phyloP scores from a whole-genome alignment of 2,797 vertebrate species.

The Benthosema pterotum region DNA sequence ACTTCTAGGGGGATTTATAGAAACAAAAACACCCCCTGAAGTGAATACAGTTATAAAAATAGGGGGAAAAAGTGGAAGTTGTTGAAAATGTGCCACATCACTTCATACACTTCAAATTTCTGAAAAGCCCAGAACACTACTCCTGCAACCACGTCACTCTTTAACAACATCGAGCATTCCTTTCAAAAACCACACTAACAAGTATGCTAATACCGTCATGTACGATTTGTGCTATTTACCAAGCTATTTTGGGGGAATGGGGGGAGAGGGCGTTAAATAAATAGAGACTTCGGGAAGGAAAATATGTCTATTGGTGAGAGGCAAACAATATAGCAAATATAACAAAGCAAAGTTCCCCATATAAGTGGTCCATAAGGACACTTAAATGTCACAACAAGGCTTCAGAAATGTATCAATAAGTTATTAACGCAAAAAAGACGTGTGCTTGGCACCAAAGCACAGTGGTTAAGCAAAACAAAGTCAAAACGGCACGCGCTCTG shows the following conservation, averaged over 20 bases:
- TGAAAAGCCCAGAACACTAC: slow-evolving; percentile 33
- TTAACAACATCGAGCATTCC: slow-evolving; percentile 47
- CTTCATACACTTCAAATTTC: slow-evolving; percentile 19
- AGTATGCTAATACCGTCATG: slow-evolving; percentile 56
- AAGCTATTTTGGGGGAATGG: slow-evolving; percentile 54
- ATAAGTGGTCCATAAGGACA: slow-evolving; percentile 36
- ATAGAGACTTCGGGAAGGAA: slow-evolving; percentile 64
- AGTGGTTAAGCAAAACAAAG: slow-evolving; percentile 58
- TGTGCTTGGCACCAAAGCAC: slow-evolving; percentile 68
- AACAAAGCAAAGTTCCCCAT: slow-evolving; percentile 62
- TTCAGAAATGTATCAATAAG: slow-evolving; percentile 76
- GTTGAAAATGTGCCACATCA: slow-evolving; percentile 18
- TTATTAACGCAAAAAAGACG: slow-evolving; percentile 73
- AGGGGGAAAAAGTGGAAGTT: slow-evolving; percentile 17
- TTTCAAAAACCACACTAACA: slow-evolving; percentile 53
- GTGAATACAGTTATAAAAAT: slow-evolving; percentile 28
- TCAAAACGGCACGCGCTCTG: slow-evolving; percentile 52
- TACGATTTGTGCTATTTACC: slow-evolving; percentile 43
- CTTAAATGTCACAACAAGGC: slow-evolving; percentile 38
- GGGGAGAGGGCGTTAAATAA: slow-evolving; percentile 64
- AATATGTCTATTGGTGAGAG: slow-evolving; percentile 45
- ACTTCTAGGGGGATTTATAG: slow-evolving; percentile 22
- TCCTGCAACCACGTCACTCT: slow-evolving; percentile 37
- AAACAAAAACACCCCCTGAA: slow-evolving; percentile 29
- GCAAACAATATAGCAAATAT: slow-evolving; percentile 46